A percentile compares a stretch with the other conserved stretches of the same genome.
phyloP scores from a whole-genome alignment of 2,888 invertebrate species.

The Agrilus mali region DNA sequence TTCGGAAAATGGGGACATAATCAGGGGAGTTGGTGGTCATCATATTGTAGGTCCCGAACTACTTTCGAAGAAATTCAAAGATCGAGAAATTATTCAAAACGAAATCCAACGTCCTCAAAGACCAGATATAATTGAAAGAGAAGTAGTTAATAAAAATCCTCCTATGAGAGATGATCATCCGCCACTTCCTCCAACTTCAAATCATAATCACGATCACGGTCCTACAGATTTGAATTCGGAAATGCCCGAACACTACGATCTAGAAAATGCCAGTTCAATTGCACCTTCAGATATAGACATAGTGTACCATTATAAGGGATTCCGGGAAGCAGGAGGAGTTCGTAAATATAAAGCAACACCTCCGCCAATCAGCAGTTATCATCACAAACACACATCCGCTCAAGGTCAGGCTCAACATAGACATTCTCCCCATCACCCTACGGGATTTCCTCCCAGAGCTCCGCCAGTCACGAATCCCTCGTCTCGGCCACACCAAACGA shows the following conservation, averaged over 20 bases:
- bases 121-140: constrained; percentile 88
- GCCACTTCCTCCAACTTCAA: constrained; percentile 63
- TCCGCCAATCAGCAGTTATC: constrained; percentile 65
- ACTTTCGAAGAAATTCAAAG: constrained; percentile 79
- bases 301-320: constrained; percentile 91
- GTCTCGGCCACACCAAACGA: constrained; percentile 71
- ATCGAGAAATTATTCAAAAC: constrained; percentile 60
- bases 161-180: constrained; percentile 68
- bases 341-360: constrained; percentile 82
- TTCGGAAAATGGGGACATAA: constrained; percentile 60
- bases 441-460: constrained; percentile 61
- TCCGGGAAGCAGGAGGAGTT: constrained; percentile 71
- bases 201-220: constrained; percentile 60
- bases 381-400: constrained; percentile 60
- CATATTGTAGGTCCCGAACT: constrained; percentile 77
- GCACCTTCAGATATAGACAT: constrained; percentile 96
- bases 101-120: constrained; percentile 70
- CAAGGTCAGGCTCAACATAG: constrained; percentile 56
- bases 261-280: constrained; percentile 94
- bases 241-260: constrained; percentile 84
- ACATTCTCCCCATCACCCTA: constrained; percentile 65
- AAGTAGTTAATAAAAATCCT: constrained; percentile 74
- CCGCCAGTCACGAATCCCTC: constrained; percentile 60
- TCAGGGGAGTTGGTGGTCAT: constrained; percentile 61
- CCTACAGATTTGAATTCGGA: constrained; percentile 65